Conservation (phyloP, 2,113 vertebrate species). For the Laterallus jamaicensis region DNA sequence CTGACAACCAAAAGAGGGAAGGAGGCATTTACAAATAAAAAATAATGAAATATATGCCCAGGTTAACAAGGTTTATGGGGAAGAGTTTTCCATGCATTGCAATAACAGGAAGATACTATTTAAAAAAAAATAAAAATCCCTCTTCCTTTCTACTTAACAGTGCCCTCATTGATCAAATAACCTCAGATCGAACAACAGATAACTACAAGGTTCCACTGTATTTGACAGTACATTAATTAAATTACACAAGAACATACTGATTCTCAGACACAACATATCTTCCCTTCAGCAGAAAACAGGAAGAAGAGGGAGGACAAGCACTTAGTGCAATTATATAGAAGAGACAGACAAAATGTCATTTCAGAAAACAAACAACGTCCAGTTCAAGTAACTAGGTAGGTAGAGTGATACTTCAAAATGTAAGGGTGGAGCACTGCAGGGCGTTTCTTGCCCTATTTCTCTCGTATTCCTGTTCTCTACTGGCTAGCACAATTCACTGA, state of each 20-base stretch:
- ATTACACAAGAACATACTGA: not conserved
- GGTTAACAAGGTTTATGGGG: not conserved
- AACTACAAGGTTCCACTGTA: not conserved
- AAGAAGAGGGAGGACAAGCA: conserved; percentile 3
- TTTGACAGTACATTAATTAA: not conserved
- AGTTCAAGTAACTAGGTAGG: not conserved
- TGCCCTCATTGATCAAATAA: not conserved
- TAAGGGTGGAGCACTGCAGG: not conserved
- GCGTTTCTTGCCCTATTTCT: conserved; percentile 2
- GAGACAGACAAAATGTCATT: not conserved
- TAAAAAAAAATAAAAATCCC: not conserved
- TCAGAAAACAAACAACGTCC: not conserved
- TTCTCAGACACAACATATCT: not conserved
- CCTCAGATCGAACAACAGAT: not conserved
- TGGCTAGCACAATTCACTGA: not conserved
- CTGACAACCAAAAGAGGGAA: not conserved
- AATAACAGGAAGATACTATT: not conserved
- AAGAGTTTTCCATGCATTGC: not conserved
- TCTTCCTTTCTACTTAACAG: not conserved
- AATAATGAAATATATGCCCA: not conserved
- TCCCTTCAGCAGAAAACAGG: not conserved
- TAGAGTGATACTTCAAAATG: not conserved
- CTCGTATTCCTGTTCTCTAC: not conserved
- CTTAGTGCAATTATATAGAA: not conserved
- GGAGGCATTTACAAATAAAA: not conserved